phyloP scores from a whole-genome alignment of 2,113 vertebrate species.

The Rhadina sibilatrix region DNA sequence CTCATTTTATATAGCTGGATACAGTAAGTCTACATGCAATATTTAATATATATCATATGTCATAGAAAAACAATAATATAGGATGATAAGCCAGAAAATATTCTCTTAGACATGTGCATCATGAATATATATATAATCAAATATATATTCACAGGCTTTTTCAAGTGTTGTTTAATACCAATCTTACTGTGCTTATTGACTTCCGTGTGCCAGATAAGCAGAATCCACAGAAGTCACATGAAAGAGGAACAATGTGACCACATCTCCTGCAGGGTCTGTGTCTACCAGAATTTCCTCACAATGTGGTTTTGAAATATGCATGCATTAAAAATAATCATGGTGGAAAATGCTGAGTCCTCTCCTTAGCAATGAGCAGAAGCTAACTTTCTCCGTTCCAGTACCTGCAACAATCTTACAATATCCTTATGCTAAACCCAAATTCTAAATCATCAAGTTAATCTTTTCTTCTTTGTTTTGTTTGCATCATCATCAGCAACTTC shows the following conservation, averaged over 20 bases:
- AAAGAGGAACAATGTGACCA: not conserved
- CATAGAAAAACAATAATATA: not conserved
- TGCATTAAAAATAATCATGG: not conserved
- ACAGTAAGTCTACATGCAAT: not conserved
- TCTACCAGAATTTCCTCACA: not conserved
- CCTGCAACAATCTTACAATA: not conserved
- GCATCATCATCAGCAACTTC: not conserved
- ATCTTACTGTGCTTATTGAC: not conserved
- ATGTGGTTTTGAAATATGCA: not conserved
- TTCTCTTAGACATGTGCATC: not conserved
- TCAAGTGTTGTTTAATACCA: not conserved
- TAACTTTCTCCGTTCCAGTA: not conserved
- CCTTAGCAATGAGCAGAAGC: not conserved
- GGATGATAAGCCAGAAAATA: not conserved
- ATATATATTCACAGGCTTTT: not conserved
- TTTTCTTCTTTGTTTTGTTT: slow-evolving; percentile 16
- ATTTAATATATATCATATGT: not conserved
- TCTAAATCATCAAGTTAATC: not conserved
- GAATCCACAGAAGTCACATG: not conserved
- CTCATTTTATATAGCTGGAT: not conserved
- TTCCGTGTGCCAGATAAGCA: not conserved
- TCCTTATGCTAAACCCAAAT: not conserved
- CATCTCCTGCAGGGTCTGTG: not conserved
- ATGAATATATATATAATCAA: too few species aligned
- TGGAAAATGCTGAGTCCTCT: not conserved